Evolutionary conservation across 2,113 vertebrate species (phyloP).

Genomic region (Tachysurus fulvidraco): DNA sequence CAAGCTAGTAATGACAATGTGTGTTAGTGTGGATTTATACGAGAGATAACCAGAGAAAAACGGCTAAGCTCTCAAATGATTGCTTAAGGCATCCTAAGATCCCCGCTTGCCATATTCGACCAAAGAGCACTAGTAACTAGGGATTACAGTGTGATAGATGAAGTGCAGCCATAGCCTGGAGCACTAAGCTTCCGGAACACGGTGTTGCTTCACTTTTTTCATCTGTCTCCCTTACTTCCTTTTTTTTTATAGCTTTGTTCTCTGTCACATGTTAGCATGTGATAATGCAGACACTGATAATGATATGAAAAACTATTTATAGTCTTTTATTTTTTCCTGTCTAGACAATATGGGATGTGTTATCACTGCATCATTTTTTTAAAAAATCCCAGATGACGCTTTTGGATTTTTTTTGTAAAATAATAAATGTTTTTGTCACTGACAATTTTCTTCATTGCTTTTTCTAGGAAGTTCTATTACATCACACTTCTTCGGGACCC

Average conservation of each 20-base stretch:
- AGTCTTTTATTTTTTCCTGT: neutral
- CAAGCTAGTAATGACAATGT: neutral
- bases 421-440: too few relatives aligned
- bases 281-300: neutral
- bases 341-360: neutral
- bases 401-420: neutral
- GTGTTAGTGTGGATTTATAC: neutral
- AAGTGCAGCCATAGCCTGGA: neutral
- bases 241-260: neutral
- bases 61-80: neutral
- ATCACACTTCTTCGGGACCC: conserved; percentile 96
- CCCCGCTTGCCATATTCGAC: neutral
- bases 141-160: neutral
- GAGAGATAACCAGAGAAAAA: neutral
- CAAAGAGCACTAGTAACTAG: neutral
- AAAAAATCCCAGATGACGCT: neutral
- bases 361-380: neutral
- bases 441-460: neutral
- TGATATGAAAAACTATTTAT: neutral
- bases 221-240: neutral
- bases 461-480: conserved; percentile 94
- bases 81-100: neutral
- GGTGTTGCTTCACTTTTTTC: conserved; percentile 1
- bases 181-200: neutral
- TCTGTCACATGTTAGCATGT: neutral